Evolutionary conservation across 2,888 invertebrate species (phyloP), one percentile per base, ranked within the genome.

Genomic region (Ischnura elegans): DNA sequence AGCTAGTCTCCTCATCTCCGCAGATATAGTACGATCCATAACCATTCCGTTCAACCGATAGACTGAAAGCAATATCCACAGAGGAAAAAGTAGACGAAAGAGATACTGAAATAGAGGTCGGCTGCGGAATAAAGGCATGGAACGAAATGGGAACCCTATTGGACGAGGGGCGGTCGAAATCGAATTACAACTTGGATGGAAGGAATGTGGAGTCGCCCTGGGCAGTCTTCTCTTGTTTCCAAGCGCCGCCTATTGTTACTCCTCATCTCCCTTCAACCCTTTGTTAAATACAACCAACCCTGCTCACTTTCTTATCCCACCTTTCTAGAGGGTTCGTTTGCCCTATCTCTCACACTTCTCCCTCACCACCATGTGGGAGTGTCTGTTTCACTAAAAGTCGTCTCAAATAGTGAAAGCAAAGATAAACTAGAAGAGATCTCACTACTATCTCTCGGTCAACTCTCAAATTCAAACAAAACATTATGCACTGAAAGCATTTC

Each of bases 161-260:
- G 76, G 76, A 36, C 29, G 76, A 55, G 29, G 42, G 87, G 87
- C 76, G 36, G 76, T 13, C 76, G 29, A 87, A 55, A 87, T 55
- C 87, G 55, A 87, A 87, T 87, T 87, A 87, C 55, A 21, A 42
- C 8, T 36, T 6, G 36, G 55, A 25, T 2, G 85, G 46, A 46
- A 43, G 45, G 19, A 51, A 51, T 2, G 51, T 19, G 13, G 51
- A 16, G 86, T 8, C 51, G 29, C 87, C 29, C n/a, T 29, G 87
- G 87, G 87, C 42, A 61, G 25, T 55, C 42, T 55, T 42, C 51
- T 51, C 87, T 76, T 61, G 51, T 55, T 42, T 87, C 36, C 87
- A 55, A n/a, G 55, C 51, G 43, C 87, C 87, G 55, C 42, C 51
- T 55, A 61, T 87, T 87, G 87, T 55, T 55, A 55, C 87, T 36